Conservation (phyloP, 2,797 vertebrate genomes). For the Echiichthys vipera region DNA sequence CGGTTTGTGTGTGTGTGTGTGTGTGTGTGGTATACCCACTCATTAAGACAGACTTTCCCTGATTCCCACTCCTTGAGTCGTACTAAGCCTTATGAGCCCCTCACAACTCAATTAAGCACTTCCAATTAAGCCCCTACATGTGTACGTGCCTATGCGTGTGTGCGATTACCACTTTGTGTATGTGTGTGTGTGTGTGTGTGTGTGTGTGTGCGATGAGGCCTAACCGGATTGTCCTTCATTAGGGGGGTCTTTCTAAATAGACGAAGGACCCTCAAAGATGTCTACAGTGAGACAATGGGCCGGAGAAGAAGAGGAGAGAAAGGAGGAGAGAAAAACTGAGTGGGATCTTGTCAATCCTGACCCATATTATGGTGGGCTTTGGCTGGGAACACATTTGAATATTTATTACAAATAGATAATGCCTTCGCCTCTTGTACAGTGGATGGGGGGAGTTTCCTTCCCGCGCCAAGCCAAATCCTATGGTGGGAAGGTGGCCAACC, state of each 20-base stretch:
- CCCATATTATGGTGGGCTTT: conserved; percentile 82
- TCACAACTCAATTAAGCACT: conserved; percentile 84
- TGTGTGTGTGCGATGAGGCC: conserved; percentile 51
- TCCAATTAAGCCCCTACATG: conserved; percentile 77
- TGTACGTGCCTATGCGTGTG: conserved; percentile 47
- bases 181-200: conserved; percentile 8
- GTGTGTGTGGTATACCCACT: conserved; percentile 65
- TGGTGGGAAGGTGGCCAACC: conserved; percentile 86
- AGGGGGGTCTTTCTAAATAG: conserved; percentile 79
- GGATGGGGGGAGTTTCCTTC: conserved; percentile 75
- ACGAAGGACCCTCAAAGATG: conserved; percentile 80
- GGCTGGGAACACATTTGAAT: conserved; percentile 76
- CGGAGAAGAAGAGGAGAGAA: conserved; percentile 67
- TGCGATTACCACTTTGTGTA: conserved; percentile 27
- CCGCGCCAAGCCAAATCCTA: conserved; percentile 82
- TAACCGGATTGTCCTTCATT: conserved; percentile 88
- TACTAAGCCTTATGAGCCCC: conserved; percentile 82
- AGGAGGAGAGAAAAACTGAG: conserved; percentile 59
- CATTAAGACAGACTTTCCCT: conserved; percentile 80
- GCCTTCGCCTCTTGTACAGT: conserved; percentile 75
- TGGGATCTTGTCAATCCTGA: conserved; percentile 82
- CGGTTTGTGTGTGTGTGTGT: conserved; percentile 26
- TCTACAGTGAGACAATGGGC: conserved; percentile 80
- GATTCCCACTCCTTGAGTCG: conserved; percentile 78
- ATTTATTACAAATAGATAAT: conserved; percentile 88